Conservation (phyloP, 2,113 vertebrate genomes). For the Corythaeola cristata region DNA sequence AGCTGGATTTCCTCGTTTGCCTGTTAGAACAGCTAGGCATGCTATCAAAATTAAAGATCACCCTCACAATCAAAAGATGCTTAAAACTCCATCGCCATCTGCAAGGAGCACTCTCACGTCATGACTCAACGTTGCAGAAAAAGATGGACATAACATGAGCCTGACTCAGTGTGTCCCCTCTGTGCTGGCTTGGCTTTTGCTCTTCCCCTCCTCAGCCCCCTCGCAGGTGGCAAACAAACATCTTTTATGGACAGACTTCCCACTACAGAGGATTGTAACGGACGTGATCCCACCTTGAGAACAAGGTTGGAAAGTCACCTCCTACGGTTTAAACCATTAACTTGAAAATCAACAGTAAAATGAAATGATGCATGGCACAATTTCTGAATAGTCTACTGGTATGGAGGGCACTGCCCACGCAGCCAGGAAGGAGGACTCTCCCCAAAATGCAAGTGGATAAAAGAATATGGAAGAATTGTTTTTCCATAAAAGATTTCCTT, state of each 20-base stretch:
- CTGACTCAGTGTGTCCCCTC: neutral
- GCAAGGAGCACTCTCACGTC: neutral
- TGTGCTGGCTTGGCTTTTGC: neutral
- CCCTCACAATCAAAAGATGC: neutral
- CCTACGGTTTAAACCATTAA: neutral
- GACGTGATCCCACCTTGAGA: neutral
- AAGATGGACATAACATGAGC: neutral
- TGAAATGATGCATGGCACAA: neutral
- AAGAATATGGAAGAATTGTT: neutral
- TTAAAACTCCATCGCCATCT: neutral
- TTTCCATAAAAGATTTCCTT: neutral
- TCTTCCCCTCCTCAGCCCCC: neutral
- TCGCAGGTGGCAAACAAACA: accelerated
- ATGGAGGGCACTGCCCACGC: neutral
- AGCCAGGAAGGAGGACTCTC: neutral
- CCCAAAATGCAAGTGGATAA: neutral
- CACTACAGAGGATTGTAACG: too few relatives aligned
- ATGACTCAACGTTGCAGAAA: neutral
- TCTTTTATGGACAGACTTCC: neutral
- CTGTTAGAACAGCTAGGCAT: neutral
- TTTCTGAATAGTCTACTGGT: neutral
- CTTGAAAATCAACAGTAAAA: neutral
- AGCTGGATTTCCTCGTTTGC: neutral
- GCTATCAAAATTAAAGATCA: neutral
- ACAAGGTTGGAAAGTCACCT: neutral